Evolutionary conservation across 1,140 invertebrate genomes (phyloP), one percentile per base, ranked within the genome.

Genomic region (Nephila pilipes): DNA sequence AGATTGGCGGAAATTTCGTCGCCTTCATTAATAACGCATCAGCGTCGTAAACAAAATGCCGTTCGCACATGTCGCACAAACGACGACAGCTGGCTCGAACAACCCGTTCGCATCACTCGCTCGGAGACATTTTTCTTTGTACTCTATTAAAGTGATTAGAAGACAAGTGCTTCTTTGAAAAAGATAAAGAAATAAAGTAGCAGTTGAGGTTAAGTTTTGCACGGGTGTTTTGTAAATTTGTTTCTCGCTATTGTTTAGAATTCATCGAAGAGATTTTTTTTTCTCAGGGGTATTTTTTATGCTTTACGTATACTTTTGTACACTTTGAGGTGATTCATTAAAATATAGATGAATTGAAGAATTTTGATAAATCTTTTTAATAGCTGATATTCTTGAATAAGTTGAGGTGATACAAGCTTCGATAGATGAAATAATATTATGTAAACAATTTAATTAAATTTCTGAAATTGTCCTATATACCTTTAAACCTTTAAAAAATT

Each of bases 11-110:
- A 91, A 91, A 83, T 91, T 91, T 83, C 89, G 55, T 65, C 79
- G 80, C 80, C 80, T 91, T 91, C 89, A 91, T 91, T 91, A 91
- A 91, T 91, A 91, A 91, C 80, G 89, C 89, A 91, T 91, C 89
- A 91, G 89, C 60, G 89, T 91, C 89, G 89, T 79, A 91, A 83
- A 91, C 89, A 91, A 91, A 91, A 91, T 83, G 89, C 89, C 89
- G 58, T 22, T 55, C 29, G 58, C 89, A 91, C 80, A 32, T 91
- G 89, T 80, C 46, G 80, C 89, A 60, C 58, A 18, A 81, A 55
- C n/a, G 57, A 58, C 79, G n/a, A 91, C 89, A 91, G 89, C 89
- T 91, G 89, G 22, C 25, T 10, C 60, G 1, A 83, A 91, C 89
- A 83, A 81, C 65, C 46, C 75, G 55, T 29, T 91, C 79, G 89